Evolutionary conservation across 2,888 invertebrate species (phyloP), one percentile per base, ranked within the genome.

Genomic region (Leptinotarsa rubiginosa): DNA sequence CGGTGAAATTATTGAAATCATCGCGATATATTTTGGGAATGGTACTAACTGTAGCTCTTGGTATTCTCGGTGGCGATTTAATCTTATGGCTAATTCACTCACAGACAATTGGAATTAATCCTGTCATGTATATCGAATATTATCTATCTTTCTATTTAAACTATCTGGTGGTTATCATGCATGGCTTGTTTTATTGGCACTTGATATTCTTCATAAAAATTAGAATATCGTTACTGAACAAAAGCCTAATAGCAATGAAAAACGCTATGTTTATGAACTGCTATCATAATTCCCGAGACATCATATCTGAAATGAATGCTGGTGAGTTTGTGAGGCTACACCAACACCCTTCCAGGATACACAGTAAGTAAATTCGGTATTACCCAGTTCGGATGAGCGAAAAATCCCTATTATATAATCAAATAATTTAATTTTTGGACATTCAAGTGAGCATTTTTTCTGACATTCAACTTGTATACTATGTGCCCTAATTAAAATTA

Each of bases 151-250:
- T 92, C 81, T 92, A 92, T 81, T 81, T 91, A 4, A 88, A 92
- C 80, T 92, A 92, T 88, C 88, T 89, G 76, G 88, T 91, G 54
- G 90, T 91, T 65, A 86, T 91, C 80, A 88, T 90, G 56, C 86
- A 92, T 81, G 91, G 91, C 83, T 87, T 92, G 2, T 92, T 92
- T 83, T 92, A 91, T 73, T 91, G 91, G 49, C 89, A 92, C 79
- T 88, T 90, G 0, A 89, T 91, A 2, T 88, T 91, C 70, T 91
- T 91, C 4, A 88, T 92, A 31, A 89, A 90, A 41, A 88, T 90
- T 50, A 88, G 92, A 20, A 90, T 92, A 31, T 70, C 69, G 41
- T 69, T 62, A 13, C 54, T 79, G 64, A 77, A 79, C 16, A 65
- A 41, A 25, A 64, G 66, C 18, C 47, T 78, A 22, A 31, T 18